Base-by-base conservation (phyloP, 2,888 invertebrate species). In the Spisula subtruncata region DNA sequence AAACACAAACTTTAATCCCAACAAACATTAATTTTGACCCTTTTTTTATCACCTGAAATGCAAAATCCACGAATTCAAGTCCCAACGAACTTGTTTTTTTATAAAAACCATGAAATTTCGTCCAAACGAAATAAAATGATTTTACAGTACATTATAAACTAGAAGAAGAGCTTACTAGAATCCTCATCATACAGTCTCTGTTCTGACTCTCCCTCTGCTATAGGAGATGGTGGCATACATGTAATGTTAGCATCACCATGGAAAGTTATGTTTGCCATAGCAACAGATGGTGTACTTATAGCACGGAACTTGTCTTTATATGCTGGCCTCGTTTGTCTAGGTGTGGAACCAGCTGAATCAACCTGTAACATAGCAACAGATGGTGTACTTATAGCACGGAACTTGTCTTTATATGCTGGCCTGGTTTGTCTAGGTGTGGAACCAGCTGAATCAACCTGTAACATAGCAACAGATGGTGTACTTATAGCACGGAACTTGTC, bases 321-420 rank as follows among this genome's bases (percentile, higher is more conserved):
- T 56, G 66, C 25, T n/a, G 18, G 41, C 6, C 16, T 75, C 18
- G 29, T 41, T 54, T 41, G 79, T 46, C 25, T 81, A 4, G 81
- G 85, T 25, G 86, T 86, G 2, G 29, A 18, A 46, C 18, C 46
- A 12, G 46, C 18, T 46, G 41, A 66, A 25, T 32, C 29, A 29
- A 51, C 54, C 32, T 81, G 54, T 16, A 25, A 54, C 54, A 51
- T 79, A 41, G 4, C 41, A 79, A 87, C 94, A 83, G 94, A 91
- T 0, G 95, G 95, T 0, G 95, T 95, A 85, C 95, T 95, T 83
- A 95, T 95, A 29, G 95, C 95, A 80, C 95, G 51, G 12, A n/a
- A 81, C 25, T n/a, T 16, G 29, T 48, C 85, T 20, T 89, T 66
- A 87, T 81, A n/a, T 56, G 66, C 25, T n/a, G 18, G 41, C 6